Evolutionary conservation across 2,888 invertebrate species (phyloP).

Genomic region (Charanyca ferruginea): DNA sequence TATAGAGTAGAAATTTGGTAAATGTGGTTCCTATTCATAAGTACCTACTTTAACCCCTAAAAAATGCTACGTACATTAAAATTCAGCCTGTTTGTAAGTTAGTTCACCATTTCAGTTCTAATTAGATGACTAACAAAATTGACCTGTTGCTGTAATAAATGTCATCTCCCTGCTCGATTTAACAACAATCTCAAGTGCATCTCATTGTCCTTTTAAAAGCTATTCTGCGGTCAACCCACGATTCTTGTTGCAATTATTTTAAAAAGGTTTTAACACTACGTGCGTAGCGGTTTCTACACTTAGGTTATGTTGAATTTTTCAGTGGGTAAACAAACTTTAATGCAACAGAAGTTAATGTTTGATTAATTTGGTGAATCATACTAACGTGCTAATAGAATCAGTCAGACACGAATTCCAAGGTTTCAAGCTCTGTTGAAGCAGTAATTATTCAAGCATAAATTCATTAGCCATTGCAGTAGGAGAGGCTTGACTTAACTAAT

Average conservation of each 20-base stretch:
- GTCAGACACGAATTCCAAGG: not conserved
- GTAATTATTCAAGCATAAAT: not conserved
- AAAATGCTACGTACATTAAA: too few relatives aligned
- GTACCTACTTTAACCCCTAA: too few relatives aligned
- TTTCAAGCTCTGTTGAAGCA: not conserved
- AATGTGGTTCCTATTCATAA: too few relatives aligned
- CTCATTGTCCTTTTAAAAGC: not conserved
- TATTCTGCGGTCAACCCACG: not conserved
- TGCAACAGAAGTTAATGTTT: not conserved
- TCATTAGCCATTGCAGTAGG: not conserved
- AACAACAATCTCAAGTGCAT: not conserved
- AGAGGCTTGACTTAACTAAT: not conserved
- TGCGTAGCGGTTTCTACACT: slow-evolving; percentile 9
- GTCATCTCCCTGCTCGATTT: not conserved
- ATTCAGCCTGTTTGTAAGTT: too few relatives aligned
- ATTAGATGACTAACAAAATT: too few relatives aligned
- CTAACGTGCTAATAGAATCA: too few relatives aligned
- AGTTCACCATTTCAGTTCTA: too few relatives aligned
- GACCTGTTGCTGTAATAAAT: too few relatives aligned
- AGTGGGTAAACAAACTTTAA: not conserved
- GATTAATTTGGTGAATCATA: not conserved
- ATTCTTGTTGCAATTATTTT: slow-evolving; percentile 1
- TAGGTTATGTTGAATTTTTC: not conserved
- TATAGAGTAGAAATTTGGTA: too few relatives aligned
- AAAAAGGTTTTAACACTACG: slow-evolving; percentile 9